These are phyloP conservation scores for Phylloscopus trochilus DNA, from an alignment of 2,113 vertebrate species.

Conservation along the genomic window DNA sequence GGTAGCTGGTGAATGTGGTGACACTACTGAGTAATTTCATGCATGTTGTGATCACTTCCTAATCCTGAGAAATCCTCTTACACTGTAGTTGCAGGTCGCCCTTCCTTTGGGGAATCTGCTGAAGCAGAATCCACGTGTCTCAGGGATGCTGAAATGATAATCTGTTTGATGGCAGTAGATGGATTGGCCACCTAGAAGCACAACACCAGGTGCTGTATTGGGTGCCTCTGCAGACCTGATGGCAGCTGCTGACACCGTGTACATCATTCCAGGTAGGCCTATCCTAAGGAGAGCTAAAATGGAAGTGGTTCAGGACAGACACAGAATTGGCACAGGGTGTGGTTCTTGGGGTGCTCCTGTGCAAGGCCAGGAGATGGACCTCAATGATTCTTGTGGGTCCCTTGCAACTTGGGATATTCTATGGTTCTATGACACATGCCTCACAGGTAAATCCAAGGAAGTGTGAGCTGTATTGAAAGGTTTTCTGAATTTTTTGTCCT, in stretches of 20 bases:
- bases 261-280: background rate
- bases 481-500: background rate
- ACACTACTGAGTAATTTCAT: background rate
- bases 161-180: background rate
- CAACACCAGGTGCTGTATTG: background rate
- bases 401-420: background rate
- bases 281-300: background rate
- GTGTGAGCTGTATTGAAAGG: background rate
- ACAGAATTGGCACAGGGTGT: background rate
- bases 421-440: too few relatives aligned
- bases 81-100: background rate
- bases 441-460: background rate
- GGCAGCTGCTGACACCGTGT: background rate
- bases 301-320: background rate
- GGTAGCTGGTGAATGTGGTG: background rate
- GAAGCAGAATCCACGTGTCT: background rate
- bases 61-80: background rate
- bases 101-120: background rate
- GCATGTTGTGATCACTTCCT: background rate
- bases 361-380: background rate
- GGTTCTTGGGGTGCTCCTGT: background rate
- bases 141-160: background rate
- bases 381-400: background rate
- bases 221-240: background rate
- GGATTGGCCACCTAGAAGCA: background rate